Evolutionary conservation across 2,113 vertebrate genomes (phyloP), one percentile per base, ranked within the genome.

Genomic region (Tetraodon nigroviridis): DNA sequence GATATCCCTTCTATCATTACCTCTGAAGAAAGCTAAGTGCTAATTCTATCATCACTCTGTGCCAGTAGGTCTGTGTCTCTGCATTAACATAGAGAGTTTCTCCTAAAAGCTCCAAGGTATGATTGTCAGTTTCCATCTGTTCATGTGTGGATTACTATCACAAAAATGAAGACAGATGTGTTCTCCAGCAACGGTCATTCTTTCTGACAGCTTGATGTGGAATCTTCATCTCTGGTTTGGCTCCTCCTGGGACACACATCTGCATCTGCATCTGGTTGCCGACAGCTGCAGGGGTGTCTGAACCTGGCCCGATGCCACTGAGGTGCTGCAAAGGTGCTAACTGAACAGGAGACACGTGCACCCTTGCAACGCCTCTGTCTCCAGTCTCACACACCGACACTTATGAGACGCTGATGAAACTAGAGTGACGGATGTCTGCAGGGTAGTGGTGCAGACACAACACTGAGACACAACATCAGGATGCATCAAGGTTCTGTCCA

Each of bases 261-360:
- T 48, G 18, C 52, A 32, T 18, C 59, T 37, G 72, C 87, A 87
- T 89, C 84, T 88, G 86, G 71, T 17, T 5, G 11, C 46, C 37
- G 54, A 64, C 78, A 82, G 74, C 71, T 80, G 84, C 58, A 70
- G 21, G 67, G 46, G 71, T 66, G 68, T 62, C 71, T 58, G 18
- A 75, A 22, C 49, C 51, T 77, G 76, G 74, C 81, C 19, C 4
- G 27, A 17, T 64, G 82, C 86, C 87, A 71, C 62, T 58, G 50
- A 46, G 67, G 67, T 55, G 64, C 63, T 59, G 66, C 66, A 42
- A 44, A 67, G 61, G 69, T 69, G 71, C 62, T 74, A 76, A 15
- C 67, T 67, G 55, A 1, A 48, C 61, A 58, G 44, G 17, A 17
- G 59, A 67, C 45, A 48, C 37, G 14, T 56, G 61, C 70, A 29